These are phyloP conservation scores for Nasonia vitripennis DNA, from an alignment of 1,140 invertebrate species.

Conservation along the genomic window DNA sequence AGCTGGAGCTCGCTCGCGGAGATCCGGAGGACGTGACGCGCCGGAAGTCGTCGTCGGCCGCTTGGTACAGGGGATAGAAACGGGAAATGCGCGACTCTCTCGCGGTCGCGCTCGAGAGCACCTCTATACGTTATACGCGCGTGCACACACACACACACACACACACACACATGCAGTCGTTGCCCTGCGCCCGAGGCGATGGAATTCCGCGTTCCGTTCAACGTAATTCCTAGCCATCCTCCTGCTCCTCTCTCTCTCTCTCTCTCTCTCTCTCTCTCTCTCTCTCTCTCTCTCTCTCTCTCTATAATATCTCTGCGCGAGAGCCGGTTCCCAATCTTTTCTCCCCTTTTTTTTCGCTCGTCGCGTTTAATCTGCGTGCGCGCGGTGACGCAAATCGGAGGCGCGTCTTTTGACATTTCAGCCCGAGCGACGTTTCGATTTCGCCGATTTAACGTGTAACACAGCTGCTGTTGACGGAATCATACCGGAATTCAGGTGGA, in stretches of 20 bases:
- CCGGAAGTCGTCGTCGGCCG: constrained; percentile 33
- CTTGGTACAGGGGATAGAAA: background rate
- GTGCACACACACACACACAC: background rate
- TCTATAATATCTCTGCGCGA: too few relatives aligned
- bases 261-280: background rate
- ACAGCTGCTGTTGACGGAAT: too few relatives aligned
- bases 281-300: too few relatives aligned
- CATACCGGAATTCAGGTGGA: background rate
- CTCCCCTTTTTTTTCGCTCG: background rate
- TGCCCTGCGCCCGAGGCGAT: constrained; percentile 47
- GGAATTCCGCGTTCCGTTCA: constrained; percentile 52
- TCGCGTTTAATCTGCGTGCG: background rate
- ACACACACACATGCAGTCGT: constrained; percentile 41
- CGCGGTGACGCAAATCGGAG: background rate
- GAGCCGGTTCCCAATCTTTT: constrained; percentile 32
- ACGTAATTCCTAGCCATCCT: constrained; percentile 33
- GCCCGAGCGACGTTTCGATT: background rate
- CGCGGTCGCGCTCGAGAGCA: constrained; percentile 12
- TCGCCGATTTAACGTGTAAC: background rate
- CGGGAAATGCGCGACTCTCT: constrained; percentile 49
- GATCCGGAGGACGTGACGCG: constrained; percentile 34
- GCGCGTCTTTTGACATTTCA: too few relatives aligned
- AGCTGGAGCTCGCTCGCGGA: background rate
- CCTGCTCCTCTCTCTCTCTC: too few relatives aligned
- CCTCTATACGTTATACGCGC: background rate